phyloP scores from a whole-genome alignment of 2,888 invertebrate species.

The Ennomos fuscantarius region DNA sequence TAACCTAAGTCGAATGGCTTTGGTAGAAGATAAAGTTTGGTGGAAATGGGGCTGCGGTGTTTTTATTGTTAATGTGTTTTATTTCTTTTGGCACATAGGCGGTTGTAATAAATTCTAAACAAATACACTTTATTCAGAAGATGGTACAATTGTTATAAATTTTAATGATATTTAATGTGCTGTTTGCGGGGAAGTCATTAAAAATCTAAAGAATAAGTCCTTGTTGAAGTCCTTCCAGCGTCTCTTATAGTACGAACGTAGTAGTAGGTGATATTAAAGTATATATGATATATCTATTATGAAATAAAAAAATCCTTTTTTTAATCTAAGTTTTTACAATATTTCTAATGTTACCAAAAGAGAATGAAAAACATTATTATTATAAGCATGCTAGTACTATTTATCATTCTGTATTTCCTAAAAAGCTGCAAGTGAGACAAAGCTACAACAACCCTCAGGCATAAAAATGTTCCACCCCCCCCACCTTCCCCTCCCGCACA shows the following conservation, averaged over 20 bases:
- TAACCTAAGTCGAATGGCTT: slow-evolving; percentile 39
- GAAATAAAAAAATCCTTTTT: too few relatives aligned
- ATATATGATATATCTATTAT: too few relatives aligned
- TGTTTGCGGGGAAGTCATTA: too few relatives aligned
- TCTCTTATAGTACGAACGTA: too few relatives aligned
- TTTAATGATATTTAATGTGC: too few relatives aligned
- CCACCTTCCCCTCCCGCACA: slow-evolving; percentile 23
- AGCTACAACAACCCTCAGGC: slow-evolving; percentile 6
- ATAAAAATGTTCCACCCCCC: neutral
- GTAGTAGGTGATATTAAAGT: too few relatives aligned
- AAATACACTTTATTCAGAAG: neutral
- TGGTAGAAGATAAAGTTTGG: slow-evolving; percentile 30
- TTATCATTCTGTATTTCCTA: neutral
- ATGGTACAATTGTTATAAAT: neutral
- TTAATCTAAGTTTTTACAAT: too few relatives aligned
- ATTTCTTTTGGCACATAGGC: slow-evolving; percentile 18
- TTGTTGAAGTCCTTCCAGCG: too few relatives aligned
- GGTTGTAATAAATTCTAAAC: slow-evolving; percentile 10
- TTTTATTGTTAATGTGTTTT: slow-evolving; percentile 25
- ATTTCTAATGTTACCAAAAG: too few relatives aligned
- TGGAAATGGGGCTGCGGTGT: slow-evolving; percentile 18
- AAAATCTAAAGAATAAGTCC: too few relatives aligned
- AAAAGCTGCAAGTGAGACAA: slow-evolving; percentile 15
- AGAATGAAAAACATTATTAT: too few relatives aligned
- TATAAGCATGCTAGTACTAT: too few relatives aligned